Evolutionary conservation across 2,797 vertebrate genomes (phyloP), one percentile per base, ranked within the genome.

Genomic region (Tapera naevia): DNA sequence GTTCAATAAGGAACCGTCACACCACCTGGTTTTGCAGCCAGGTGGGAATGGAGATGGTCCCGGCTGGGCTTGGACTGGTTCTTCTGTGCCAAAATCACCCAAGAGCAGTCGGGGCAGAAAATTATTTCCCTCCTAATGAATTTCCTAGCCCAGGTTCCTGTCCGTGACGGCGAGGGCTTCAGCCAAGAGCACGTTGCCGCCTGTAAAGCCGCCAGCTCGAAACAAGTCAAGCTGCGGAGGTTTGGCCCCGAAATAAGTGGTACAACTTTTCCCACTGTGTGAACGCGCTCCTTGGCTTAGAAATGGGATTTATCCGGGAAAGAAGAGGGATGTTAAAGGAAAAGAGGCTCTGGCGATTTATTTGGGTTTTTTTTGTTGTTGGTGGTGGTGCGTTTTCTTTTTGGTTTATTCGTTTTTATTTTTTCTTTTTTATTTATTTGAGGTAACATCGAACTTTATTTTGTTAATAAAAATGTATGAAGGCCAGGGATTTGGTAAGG

Each of bases 121-220:
- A 64, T 82, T 7, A 24, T 78, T 82, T 45, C 32, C 17, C 8
- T 13, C 35, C 56, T 32, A 33, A 15, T 4, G 86, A 10, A 7
- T 85, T 75, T 32, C 35, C 37, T 37, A 43, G 73, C 18, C 50
- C 14, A 22, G 33, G 27, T 45, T 1, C 11, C 73, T 0, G 13
- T 28, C 51, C 23, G 46, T 51, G 72, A 7, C 5, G 58, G 27
- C 11, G 17, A 10, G 58, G 75, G 82, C 57, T 64, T 16, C 33
- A 23, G 90, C 92, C 93, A 88, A 61, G 73, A 64, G 54, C 83
- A 35, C 76, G 48, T 27, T 76, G 72, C 79, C 61, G 11, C 46
- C 88, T 81, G 88, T 24, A 39, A 10, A 45, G 71, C 70, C 51
- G 86, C 89, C 94, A 95, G 86, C 84, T 46, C 60, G 46, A 3